Conservation (phyloP, 1,140 invertebrate genomes). For the Holotrichia oblita region DNA sequence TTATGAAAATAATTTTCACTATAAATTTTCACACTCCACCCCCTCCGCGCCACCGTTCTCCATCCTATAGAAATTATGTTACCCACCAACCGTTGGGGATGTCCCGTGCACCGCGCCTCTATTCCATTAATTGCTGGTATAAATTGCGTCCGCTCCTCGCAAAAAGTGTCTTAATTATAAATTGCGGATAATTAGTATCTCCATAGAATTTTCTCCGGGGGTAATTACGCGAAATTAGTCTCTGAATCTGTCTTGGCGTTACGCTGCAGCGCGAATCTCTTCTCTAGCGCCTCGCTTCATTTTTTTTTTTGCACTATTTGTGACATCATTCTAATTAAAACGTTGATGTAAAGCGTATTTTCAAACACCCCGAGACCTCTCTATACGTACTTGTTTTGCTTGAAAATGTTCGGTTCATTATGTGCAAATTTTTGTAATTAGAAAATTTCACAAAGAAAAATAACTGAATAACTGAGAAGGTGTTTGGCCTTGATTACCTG, state of each 20-base stretch:
- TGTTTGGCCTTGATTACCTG: no score
- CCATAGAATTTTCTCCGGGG: conserved; percentile 21
- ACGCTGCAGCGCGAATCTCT: background rate
- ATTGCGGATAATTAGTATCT: conserved; percentile 25
- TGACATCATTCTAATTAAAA: conserved; percentile 3
- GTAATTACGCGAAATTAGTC: conserved; percentile 25
- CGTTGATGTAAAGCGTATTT: background rate
- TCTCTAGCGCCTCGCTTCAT: background rate
- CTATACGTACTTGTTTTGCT: no score
- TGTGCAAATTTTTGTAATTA: no score
- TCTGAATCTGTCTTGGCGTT: background rate
- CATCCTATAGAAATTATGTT: background rate
- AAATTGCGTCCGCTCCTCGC: conserved; percentile 15
- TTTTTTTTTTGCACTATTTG: background rate
- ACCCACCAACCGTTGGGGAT: background rate
- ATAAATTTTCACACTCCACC: background rate
- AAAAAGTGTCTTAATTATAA: conserved; percentile 33
- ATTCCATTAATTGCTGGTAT: conserved; percentile 25
- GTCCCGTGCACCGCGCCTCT: background rate
- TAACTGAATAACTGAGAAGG: no score
- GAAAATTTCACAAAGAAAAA: no score
- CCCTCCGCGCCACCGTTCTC: background rate
- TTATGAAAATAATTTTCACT: conserved; percentile 36
- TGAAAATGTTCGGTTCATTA: no score
- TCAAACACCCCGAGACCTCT: no score